These are phyloP conservation scores for Conus ventricosus DNA, from an alignment of 1,140 invertebrate genomes.

Conservation along the genomic window DNA sequence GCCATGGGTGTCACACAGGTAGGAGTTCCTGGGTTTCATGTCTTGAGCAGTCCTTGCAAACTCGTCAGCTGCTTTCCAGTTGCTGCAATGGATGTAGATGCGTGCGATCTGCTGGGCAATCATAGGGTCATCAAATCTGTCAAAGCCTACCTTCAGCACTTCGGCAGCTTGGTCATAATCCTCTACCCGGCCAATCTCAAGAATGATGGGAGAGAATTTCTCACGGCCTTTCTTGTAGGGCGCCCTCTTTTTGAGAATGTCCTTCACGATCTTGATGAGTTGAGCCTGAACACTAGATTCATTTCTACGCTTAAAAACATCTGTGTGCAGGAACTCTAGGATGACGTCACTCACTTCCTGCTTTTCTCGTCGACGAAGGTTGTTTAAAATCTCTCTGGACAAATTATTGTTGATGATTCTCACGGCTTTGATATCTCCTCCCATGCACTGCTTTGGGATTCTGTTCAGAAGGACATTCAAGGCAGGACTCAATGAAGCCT, in stretches of 20 bases:
- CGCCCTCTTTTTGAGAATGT: slow-evolving; percentile 46
- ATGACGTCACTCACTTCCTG: slow-evolving; percentile 47
- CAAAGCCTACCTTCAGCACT: slow-evolving; percentile 45
- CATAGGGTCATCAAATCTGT: slow-evolving; percentile 48
- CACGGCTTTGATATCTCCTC: slow-evolving; percentile 36
- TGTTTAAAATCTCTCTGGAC: slow-evolving; percentile 50
- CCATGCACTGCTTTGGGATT: slow-evolving; percentile 35
- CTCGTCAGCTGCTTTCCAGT: slow-evolving; percentile 49
- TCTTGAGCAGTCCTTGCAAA: slow-evolving; percentile 46
- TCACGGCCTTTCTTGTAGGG: slow-evolving; percentile 37
- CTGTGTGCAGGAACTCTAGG: slow-evolving; percentile 38
- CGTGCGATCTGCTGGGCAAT: slow-evolving; percentile 56
- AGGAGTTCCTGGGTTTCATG: slow-evolving; percentile 49
- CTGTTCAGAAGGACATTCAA: slow-evolving; percentile 51
- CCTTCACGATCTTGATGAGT: slow-evolving; percentile 47
- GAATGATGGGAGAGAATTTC: slow-evolving; percentile 54
- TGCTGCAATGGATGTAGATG: slow-evolving; percentile 51
- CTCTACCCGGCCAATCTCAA: slow-evolving; percentile 42
- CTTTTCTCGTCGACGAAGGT: slow-evolving; percentile 32
- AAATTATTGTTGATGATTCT: slow-evolving; percentile 50
- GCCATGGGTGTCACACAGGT: slow-evolving; percentile 58
- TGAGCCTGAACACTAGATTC: slow-evolving; percentile 31
- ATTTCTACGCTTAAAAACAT: slow-evolving; percentile 34
- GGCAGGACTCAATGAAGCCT: slow-evolving; percentile 44
- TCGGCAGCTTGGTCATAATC: slow-evolving; percentile 48